Conservation (phyloP, 2,888 invertebrate species). For the Gymnosoma rotundatum region DNA sequence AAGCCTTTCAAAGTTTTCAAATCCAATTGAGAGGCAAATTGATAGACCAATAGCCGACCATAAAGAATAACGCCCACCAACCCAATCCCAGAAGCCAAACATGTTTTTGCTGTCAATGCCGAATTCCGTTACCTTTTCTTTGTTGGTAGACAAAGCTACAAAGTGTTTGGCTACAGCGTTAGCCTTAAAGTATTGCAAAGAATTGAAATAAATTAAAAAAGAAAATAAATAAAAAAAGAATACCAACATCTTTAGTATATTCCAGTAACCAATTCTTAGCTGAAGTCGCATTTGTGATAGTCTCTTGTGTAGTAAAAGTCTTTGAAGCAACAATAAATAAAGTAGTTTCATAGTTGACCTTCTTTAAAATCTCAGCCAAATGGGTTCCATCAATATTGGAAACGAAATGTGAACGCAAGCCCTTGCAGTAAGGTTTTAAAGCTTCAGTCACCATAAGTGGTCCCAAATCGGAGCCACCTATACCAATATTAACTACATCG, state of each 20-base stretch:
- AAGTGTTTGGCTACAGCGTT: conserved; percentile 97
- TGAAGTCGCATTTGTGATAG: conserved; percentile 98
- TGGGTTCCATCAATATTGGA: conserved; percentile 99
- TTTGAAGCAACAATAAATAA: conserved; percentile 99
- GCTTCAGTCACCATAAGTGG: conserved; percentile 99
- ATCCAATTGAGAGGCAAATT: conserved; percentile 96
- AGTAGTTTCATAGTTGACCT: conserved; percentile 94
- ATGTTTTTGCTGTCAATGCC: conserved; percentile 98
- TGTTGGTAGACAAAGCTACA: conserved; percentile 98
- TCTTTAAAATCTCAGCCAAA: conserved; percentile 95
- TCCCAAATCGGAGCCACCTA: conserved; percentile 99
- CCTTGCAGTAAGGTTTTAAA: conserved; percentile 93
- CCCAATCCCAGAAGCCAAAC: conserved; percentile 99
- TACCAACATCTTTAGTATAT: conserved; percentile 91
- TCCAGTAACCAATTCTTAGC: conserved; percentile 98
- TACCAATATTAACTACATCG: conserved; percentile 99
- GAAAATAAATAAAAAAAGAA: neutral
- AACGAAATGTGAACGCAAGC: conserved; percentile 95
- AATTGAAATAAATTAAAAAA: neutral
- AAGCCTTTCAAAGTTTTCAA: conserved; percentile 95
- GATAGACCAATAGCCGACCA: conserved; percentile 99
- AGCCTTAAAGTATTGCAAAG: conserved; percentile 82
- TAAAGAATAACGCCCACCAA: conserved; percentile 97
- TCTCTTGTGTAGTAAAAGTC: conserved; percentile 99
- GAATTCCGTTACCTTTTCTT: conserved; percentile 96